Conservation (phyloP, 1,140 invertebrate genomes). For the Zaprionus camerounensis region DNA sequence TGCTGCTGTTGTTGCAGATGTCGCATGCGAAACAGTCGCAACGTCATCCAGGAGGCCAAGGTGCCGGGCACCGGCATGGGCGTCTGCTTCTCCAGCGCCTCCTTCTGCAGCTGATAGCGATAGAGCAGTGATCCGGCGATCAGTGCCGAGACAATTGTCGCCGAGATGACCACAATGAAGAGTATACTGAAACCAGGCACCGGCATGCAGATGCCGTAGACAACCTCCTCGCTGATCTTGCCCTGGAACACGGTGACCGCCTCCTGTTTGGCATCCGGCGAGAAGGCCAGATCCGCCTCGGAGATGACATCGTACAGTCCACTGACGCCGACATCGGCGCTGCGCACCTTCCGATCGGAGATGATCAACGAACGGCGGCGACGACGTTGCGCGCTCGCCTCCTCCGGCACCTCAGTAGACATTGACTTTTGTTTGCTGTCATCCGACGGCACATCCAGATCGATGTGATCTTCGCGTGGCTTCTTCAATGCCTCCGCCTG, state of each 20-base stretch:
- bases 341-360: constrained; percentile 90
- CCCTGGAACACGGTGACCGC: constrained; percentile 94
- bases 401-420: constrained; percentile 22
- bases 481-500: constrained; percentile 70
- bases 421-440: constrained; percentile 22
- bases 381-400: constrained; percentile 61
- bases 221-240: constrained; percentile 93
- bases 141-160: constrained; percentile 92
- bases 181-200: constrained; percentile 94
- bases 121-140: constrained; percentile 91
- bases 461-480: constrained; percentile 72
- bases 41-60: constrained; percentile 89
- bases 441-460: constrained; percentile 63
- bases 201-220: constrained; percentile 96
- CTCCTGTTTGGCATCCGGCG: constrained; percentile 91
- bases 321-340: constrained; percentile 93
- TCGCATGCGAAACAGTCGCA: constrained; percentile 88
- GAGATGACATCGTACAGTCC: constrained; percentile 96
- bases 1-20: constrained; percentile 79
- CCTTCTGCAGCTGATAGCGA: constrained; percentile 90
- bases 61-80: constrained; percentile 86
- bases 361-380: constrained; percentile 88
- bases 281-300: constrained; percentile 95
- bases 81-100: constrained; percentile 85
- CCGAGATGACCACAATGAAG: constrained; percentile 93